Evolutionary conservation across 64 coral and sea anemone species (phyloP), one percentile per base, ranked within the genome.

Genomic region (Montipora cactus): DNA sequence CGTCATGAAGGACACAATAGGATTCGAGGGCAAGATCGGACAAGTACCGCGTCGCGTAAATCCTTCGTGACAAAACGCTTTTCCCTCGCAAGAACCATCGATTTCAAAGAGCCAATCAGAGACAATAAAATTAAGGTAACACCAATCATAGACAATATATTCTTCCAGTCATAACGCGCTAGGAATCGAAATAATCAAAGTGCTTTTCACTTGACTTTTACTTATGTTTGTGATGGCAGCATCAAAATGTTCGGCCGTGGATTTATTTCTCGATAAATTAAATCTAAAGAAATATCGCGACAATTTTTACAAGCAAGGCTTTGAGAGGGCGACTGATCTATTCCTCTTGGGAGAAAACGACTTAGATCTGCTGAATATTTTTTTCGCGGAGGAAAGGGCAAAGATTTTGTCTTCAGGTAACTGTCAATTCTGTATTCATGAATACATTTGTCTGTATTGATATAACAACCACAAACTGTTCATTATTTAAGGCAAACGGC

Each of bases 371-470:
- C 5, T 78, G 9, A 48, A 22, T 44, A 52, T 77, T 0, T 0
- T 7, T 10, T 8, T 57, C 0, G 2, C 19, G 67, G 57, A 64
- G 2, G 80, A 92, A 1, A 76, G 74, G 11, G 19, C 13, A 19
- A 77, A 59, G 59, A 85, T 92, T 44, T 75, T 86, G 7, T 37
- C 84, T 76, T 81, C 90, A 49, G 90, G 90, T 92, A 85, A 84
- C 69, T 44, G 11, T 57, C 7, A 57, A 7, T 74, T 57, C 8
- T 5, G 72, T 50, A 49, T 72, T 49, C 48, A 55, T n/a, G 10
- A n/a, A 45, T 59, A 57, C 15, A 18, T 61, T 50, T 64, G 15
- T 64, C 61, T 64, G 61, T 64, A 64, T 16, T 64, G 61, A 64
- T 64, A 11, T 64, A 12, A 57, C 13, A 19, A 3, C 0, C 61